Conservation (phyloP, 2,888 invertebrate species). For the Thymelicus sylvestris region DNA sequence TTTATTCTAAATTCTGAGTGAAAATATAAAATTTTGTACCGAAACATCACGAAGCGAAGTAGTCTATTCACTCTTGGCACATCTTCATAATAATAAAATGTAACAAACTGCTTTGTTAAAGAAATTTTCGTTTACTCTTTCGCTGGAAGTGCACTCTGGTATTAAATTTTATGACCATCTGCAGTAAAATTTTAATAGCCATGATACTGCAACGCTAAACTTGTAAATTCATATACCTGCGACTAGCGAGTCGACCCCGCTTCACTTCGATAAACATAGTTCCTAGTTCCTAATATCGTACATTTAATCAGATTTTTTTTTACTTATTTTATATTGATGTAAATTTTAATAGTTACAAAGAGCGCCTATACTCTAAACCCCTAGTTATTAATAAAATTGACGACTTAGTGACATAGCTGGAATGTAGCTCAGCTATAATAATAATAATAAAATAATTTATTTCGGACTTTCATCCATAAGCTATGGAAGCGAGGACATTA, state of each 20-base stretch:
- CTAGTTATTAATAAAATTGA: too few species aligned
- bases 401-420: too few species aligned
- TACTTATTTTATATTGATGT: too few species aligned
- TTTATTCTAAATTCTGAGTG: too few species aligned
- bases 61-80: background rate
- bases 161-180: conserved; percentile 28
- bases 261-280: background rate
- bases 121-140: conserved; percentile 23
- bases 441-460: too few species aligned
- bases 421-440: too few species aligned
- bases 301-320: too few species aligned
- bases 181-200: conserved; percentile 34
- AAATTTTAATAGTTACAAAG: too few species aligned
- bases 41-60: background rate
- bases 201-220: conserved; percentile 20
- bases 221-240: conserved; percentile 22
- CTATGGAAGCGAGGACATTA: too few species aligned
- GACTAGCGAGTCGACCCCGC: background rate
- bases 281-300: too few species aligned
- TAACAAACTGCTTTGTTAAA: conserved; percentile 10
- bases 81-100: background rate
- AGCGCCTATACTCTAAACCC: too few species aligned
- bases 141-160: conserved; percentile 27
- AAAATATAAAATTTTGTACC: background rate
- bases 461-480: too few species aligned